Conservation (phyloP, 35 echinoderm and acorn worm genomes). For the Lytechinus variegatus region DNA sequence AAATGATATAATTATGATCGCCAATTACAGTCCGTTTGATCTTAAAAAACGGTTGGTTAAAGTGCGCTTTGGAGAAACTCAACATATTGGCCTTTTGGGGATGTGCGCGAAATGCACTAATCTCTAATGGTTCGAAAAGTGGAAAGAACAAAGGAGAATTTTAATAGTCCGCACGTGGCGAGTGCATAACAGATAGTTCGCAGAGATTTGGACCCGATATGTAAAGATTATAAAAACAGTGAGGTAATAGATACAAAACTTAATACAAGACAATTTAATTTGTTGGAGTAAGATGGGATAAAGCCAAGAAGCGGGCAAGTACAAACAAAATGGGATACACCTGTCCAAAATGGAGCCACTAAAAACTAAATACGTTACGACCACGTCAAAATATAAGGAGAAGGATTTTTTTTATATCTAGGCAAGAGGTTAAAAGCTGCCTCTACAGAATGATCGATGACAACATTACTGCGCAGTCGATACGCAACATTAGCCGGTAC, state of each 20-base stretch:
- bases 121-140: not conserved
- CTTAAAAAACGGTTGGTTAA: slow-evolving; percentile 18
- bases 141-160: not conserved
- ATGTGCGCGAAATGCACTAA: not conserved
- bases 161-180: not conserved
- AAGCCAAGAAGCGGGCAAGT: not conserved
- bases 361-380: not conserved
- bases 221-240: not conserved
- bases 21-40: slow-evolving; percentile 3
- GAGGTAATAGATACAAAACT: not conserved
- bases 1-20: slow-evolving; percentile 57
- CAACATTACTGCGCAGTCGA: slow-evolving; percentile 41
- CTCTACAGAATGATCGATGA: slow-evolving; percentile 15
- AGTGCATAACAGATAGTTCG: not conserved
- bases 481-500: slow-evolving; percentile 42
- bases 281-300: not conserved
- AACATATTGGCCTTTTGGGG: slow-evolving; percentile 32
- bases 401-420: slow-evolving; percentile 6
- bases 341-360: slow-evolving; percentile 11
- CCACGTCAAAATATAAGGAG: not conserved
- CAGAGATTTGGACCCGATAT: not conserved
- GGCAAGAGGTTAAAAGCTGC: not conserved
- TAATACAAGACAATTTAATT: not conserved
- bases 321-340: not conserved
- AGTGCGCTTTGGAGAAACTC: not conserved